phyloP scores from a whole-genome alignment of 1,140 invertebrate genomes.

The Drosophila lacteicornis region DNA sequence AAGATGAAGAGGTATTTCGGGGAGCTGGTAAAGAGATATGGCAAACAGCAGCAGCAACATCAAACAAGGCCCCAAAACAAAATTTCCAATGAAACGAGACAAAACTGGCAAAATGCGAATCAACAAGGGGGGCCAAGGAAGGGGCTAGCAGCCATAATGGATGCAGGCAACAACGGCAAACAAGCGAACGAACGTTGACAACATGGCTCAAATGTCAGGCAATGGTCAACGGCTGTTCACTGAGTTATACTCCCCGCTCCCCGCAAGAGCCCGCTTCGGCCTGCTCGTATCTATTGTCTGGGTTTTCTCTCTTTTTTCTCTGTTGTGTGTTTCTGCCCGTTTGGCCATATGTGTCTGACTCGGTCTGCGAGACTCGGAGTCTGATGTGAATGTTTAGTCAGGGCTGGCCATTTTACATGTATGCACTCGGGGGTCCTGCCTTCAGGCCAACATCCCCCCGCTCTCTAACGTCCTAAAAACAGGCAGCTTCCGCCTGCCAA shows the following conservation, averaged over 20 bases:
- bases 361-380: conserved; percentile 30
- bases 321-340: conserved; percentile 20
- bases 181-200: conserved; percentile 64
- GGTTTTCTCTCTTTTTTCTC: conserved; percentile 8
- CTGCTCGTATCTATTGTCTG: conserved; percentile 40
- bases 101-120: conserved; percentile 36
- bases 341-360: conserved; percentile 57
- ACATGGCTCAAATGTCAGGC: conserved; percentile 81
- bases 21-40: conserved; percentile 5
- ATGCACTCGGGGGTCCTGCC: conserved; percentile 22
- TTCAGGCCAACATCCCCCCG: neutral
- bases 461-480: neutral
- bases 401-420: conserved; percentile 67
- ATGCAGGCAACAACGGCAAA: conserved; percentile 63
- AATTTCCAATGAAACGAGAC: conserved; percentile 68
- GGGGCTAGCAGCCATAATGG: conserved; percentile 68
- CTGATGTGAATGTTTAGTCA: conserved; percentile 65
- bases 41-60: conserved; percentile 15
- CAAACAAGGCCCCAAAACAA: conserved; percentile 47
- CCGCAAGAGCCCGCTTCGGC: neutral
- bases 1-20: conserved; percentile 26
- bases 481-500: conserved; percentile 62
- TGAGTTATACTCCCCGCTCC: conserved; percentile 16
- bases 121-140: neutral
- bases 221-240: conserved; percentile 76